These are phyloP conservation scores for Megatriorchis doriae DNA, from an alignment of 2,113 vertebrate genomes.

Conservation along the genomic window DNA sequence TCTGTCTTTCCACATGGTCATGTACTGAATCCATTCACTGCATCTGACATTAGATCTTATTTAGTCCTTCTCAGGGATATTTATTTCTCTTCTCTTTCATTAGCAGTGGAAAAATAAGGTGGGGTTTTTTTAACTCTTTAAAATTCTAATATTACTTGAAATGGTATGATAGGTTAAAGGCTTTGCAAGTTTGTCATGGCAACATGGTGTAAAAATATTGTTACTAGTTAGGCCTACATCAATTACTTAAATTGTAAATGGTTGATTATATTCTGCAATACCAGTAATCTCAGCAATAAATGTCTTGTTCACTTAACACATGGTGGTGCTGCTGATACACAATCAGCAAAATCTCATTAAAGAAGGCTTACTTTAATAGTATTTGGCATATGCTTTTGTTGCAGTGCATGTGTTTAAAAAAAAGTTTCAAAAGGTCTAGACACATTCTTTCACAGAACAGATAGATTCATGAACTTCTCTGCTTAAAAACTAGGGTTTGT, in stretches of 20 bases:
- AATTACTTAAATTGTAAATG: neutral
- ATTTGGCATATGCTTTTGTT: neutral
- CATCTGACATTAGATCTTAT: neutral
- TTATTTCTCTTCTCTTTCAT: neutral
- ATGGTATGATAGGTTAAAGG: neutral
- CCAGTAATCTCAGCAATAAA: neutral
- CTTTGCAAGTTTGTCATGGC: neutral
- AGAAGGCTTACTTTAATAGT: neutral
- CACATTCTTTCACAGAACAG: neutral
- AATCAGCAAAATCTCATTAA: neutral
- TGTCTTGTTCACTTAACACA: neutral
- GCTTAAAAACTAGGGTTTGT: neutral
- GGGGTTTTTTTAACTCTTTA: fast-evolving
- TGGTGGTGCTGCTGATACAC: constrained; percentile 28
- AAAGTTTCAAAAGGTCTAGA: neutral
- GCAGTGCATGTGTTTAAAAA: neutral
- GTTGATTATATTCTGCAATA: neutral
- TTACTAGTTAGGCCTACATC: neutral
- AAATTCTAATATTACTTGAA: neutral
- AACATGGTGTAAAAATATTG: neutral
- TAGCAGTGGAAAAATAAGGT: neutral
- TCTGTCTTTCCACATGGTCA: neutral
- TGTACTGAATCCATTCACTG: neutral
- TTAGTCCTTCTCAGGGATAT: neutral
- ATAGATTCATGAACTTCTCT: neutral